Percentiles rank a stretch among this genome's conserved stretches.
These are phyloP conservation scores for Vireo altiloquus DNA, from an alignment of 2,113 vertebrate species.

Conservation along the genomic window DNA sequence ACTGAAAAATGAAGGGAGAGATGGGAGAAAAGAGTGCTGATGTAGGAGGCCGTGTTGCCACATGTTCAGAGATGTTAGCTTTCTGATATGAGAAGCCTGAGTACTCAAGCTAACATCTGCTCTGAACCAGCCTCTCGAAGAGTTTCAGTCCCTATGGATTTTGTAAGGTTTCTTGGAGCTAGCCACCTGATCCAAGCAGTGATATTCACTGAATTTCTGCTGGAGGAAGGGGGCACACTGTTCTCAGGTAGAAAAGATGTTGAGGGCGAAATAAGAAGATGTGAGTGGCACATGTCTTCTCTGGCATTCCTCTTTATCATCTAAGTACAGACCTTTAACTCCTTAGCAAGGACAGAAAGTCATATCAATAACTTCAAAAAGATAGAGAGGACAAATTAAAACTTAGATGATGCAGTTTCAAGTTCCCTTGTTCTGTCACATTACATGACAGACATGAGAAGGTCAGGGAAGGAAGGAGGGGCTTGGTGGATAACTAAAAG, in stretches of 20 bases:
- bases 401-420: background rate
- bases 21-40: accelerated
- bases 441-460: background rate
- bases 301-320: background rate
- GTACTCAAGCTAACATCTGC: background rate
- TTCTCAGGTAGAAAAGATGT: background rate
- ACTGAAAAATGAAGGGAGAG: background rate
- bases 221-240: background rate
- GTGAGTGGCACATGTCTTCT: background rate
- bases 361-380: background rate
- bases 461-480: background rate
- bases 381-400: background rate
- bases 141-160: background rate
- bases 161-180: background rate
- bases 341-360: background rate
- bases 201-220: background rate
- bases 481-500: background rate
- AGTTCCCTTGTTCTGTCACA: background rate
- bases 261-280: background rate
- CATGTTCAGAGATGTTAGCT: background rate
- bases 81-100: background rate
- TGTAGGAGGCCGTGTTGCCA: background rate
- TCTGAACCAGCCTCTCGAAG: background rate
- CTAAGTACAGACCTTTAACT: background rate
- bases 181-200: background rate